These are phyloP conservation scores for Cheilosia vulpina DNA, from an alignment of 2,888 invertebrate species.

Conservation along the genomic window DNA sequence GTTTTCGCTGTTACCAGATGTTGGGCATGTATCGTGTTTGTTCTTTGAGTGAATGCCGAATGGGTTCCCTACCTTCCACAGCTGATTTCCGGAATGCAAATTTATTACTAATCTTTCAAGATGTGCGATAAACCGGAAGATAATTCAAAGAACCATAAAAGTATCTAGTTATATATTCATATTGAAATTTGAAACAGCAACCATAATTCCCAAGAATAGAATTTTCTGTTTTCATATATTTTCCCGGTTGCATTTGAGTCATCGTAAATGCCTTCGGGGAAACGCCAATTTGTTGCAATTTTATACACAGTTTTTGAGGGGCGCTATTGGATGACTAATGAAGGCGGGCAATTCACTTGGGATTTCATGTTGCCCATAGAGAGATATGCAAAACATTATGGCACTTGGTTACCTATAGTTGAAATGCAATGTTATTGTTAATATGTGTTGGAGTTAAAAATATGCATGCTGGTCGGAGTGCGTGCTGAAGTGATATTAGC, in stretches of 20 bases:
- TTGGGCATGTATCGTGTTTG: neutral
- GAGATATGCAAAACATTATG: constrained; percentile 2
- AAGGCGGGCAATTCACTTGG: neutral
- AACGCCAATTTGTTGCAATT: constrained; percentile 12
- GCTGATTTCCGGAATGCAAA: neutral
- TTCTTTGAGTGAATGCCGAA: neutral
- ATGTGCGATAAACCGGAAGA: too few species aligned
- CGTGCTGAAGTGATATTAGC: constrained; percentile 5
- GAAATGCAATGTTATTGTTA: constrained; percentile 30
- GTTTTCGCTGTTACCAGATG: constrained; percentile 30
- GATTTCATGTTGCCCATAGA: neutral
- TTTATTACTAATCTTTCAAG: too few species aligned
- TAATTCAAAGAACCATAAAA: too few species aligned
- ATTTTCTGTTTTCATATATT: neutral
- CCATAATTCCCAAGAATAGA: too few species aligned
- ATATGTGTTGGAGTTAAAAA: constrained; percentile 2
- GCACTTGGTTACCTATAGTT: constrained; percentile 1
- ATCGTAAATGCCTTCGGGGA: neutral
- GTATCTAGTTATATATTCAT: too few species aligned
- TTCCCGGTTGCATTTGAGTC: constrained; percentile 1
- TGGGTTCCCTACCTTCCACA: constrained; percentile 6
- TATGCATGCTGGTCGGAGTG: constrained; percentile 12
- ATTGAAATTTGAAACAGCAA: too few species aligned
- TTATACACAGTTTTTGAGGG: neutral
- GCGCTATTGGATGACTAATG: constrained; percentile 13